These are phyloP conservation scores for Hybos culiciformis DNA, from an alignment of 2,888 invertebrate genomes.

Conservation along the genomic window DNA sequence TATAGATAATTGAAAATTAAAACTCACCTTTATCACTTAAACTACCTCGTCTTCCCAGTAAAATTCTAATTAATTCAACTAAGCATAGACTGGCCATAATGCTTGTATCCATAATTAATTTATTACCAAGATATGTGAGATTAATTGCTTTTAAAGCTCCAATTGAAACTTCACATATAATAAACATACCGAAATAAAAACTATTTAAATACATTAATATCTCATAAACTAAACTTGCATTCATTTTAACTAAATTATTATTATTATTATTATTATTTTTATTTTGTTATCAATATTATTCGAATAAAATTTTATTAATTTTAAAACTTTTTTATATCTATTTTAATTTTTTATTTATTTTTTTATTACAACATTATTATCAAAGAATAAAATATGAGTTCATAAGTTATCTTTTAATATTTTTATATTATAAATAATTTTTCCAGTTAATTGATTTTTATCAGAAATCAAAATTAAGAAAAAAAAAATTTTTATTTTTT, in stretches of 20 bases:
- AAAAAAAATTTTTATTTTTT: too few relatives aligned
- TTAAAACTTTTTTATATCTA: background rate
- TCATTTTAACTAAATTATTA: too few relatives aligned
- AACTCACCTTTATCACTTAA: conserved; percentile 33
- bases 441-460: too few relatives aligned
- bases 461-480: too few relatives aligned
- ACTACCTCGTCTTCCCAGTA: conserved; percentile 67
- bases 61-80: conserved; percentile 70
- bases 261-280: conserved; percentile 29
- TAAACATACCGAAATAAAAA: conserved; percentile 77
- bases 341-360: background rate
- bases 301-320: background rate
- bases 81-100: conserved; percentile 56
- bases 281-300: background rate
- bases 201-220: conserved; percentile 72
- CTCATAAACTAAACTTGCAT: conserved; percentile 69
- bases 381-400: too few relatives aligned
- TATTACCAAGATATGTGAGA: conserved; percentile 65
- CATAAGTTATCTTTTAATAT: too few relatives aligned
- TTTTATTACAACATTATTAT: background rate
- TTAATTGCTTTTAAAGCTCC: conserved; percentile 64
- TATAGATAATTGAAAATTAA: background rate
- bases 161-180: conserved; percentile 67
- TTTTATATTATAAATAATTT: too few relatives aligned
- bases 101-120: too few relatives aligned